A percentile compares a stretch with the other conserved stretches of the same genome.
These are phyloP conservation scores for Tiliqua scincoides DNA, from an alignment of 2,113 vertebrate genomes.

Conservation along the genomic window DNA sequence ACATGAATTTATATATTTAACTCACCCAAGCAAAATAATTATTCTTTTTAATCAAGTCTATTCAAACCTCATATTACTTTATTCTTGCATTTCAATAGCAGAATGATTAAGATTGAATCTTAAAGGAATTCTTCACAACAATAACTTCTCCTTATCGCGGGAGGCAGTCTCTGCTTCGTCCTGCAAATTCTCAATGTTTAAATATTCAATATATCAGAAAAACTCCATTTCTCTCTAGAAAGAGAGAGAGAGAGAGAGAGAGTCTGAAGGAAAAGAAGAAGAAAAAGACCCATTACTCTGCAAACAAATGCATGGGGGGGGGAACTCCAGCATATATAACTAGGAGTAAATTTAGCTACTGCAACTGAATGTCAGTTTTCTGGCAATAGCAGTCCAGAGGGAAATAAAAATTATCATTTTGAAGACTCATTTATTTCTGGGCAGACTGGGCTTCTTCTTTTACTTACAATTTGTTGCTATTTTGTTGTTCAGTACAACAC, in stretches of 20 bases:
- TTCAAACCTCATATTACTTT: constrained; percentile 77
- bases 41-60: constrained; percentile 78
- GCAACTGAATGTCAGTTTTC: constrained; percentile 43
- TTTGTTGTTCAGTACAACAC: constrained; percentile 25
- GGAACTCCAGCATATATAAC: constrained; percentile 42
- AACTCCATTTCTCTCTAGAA: constrained; percentile 58
- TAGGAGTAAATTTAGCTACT: constrained; percentile 43
- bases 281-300: constrained; percentile 56
- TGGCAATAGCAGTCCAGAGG: constrained; percentile 30
- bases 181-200: constrained; percentile 67
- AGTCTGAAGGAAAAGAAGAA: constrained; percentile 35
- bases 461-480: not conserved
- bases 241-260: constrained; percentile 57
- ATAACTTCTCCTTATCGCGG: constrained; percentile 67
- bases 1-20: constrained; percentile 71
- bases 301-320: constrained; percentile 52
- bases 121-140: constrained; percentile 76
- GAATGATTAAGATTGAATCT: constrained; percentile 77
- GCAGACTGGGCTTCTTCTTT: not conserved
- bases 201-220: constrained; percentile 67
- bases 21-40: constrained; percentile 70
- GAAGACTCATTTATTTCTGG: constrained; percentile 57
- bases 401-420: constrained; percentile 50
- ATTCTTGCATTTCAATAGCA: constrained; percentile 76
- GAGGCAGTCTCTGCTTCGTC: constrained; percentile 68